A percentile compares a stretch with the other conserved stretches of the same genome.
Evolutionary conservation across 1,140 invertebrate species (phyloP).

Genomic region (Aphis craccivora): DNA sequence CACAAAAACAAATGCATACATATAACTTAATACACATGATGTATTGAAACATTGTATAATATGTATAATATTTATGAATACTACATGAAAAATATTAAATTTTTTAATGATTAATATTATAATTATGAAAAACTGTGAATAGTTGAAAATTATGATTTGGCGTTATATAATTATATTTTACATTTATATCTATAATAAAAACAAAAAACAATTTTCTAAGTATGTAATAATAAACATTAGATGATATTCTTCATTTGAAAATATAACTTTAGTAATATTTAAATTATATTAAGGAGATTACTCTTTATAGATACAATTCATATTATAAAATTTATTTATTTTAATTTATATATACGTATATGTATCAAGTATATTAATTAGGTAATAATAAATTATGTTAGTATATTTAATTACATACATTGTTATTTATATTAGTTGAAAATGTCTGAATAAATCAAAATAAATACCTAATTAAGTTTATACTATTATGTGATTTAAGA

Average conservation of each 20-base stretch:
- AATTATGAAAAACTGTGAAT: background rate
- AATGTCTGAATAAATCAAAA: too few species aligned
- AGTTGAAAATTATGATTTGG: background rate
- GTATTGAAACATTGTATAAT: background rate
- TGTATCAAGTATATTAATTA: too few species aligned
- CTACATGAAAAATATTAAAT: background rate
- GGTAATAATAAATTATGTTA: too few species aligned
- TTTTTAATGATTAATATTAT: background rate
- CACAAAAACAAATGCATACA: background rate
- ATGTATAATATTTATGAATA: background rate
- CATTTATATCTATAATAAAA: background rate
- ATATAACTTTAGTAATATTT: background rate
- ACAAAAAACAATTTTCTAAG: background rate
- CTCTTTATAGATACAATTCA: background rate
- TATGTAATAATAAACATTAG: background rate
- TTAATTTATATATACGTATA: background rate
- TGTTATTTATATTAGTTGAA: too few species aligned
- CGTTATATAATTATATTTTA: background rate
- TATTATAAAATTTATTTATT: background rate
- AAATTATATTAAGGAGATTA: background rate
- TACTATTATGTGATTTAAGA: too few species aligned
- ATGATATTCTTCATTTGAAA: background rate
- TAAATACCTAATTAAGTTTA: too few species aligned
- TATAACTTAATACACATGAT: background rate
- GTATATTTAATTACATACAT: too few species aligned